These are phyloP conservation scores for Rana temporaria DNA, from an alignment of 2,113 vertebrate species.

Conservation along the genomic window DNA sequence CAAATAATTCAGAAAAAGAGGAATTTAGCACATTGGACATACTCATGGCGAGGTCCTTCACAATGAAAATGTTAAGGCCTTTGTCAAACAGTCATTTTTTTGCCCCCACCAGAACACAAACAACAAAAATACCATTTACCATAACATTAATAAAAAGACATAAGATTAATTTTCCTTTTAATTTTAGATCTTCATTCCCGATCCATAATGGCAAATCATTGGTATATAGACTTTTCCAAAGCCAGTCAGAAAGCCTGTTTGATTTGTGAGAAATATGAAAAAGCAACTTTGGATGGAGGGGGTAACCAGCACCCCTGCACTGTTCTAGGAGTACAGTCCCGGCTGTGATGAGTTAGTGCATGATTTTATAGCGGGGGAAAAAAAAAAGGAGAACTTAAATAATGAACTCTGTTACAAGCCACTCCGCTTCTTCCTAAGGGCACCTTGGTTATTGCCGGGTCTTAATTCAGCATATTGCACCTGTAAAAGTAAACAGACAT, in stretches of 20 bases:
- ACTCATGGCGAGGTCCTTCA: neutral
- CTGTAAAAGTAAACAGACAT: slow-evolving; percentile 95
- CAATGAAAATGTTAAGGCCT: slow-evolving; percentile 9
- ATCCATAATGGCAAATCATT: neutral
- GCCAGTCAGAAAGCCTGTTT: neutral
- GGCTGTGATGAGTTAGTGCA: slow-evolving; percentile 14
- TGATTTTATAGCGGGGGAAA: slow-evolving; percentile 18
- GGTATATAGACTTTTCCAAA: neutral
- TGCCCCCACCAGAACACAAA: neutral
- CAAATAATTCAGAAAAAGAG: too few relatives aligned
- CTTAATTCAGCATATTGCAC: slow-evolving; percentile 89
- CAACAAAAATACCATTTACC: neutral
- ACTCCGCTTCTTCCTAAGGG: slow-evolving; percentile 84
- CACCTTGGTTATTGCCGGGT: slow-evolving; percentile 79
- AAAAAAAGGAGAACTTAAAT: neutral
- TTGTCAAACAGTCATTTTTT: neutral
- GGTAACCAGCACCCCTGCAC: slow-evolving; percentile 12
- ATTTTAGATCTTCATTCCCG: neutral
- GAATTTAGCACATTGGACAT: too few relatives aligned
- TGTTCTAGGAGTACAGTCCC: neutral
- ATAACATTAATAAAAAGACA: neutral
- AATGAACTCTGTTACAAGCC: slow-evolving; percentile 60
- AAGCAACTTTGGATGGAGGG: neutral
- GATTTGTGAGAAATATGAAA: neutral
- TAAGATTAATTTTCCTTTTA: neutral